Evolutionary conservation across 2,888 invertebrate species (phyloP), one percentile per base, ranked within the genome.

Genomic region (Hemaris fuciformis): DNA sequence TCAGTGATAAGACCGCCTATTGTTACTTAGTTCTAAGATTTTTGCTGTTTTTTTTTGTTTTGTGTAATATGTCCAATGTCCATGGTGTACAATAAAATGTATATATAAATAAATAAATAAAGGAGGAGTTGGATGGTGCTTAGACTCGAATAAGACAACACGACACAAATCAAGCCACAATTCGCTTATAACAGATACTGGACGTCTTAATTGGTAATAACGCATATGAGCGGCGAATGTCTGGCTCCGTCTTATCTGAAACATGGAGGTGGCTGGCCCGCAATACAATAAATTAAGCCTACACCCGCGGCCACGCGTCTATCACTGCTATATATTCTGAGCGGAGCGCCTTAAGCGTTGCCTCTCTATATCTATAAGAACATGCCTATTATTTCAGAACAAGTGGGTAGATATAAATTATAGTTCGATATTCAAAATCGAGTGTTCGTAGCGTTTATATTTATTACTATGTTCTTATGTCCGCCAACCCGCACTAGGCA

Each of bases 281-380:
- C 48, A 38, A 65, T 74, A 72, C 76, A 74, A 80, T 77, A 77
- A 74, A 65, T 57, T 57, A 38, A n/a, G 18, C 20, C 45, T n/a
- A 31, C 22, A 57, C 57, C 38, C 38, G 38, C 20, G 57, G 23
- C 57, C 41, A 57, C 57, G 7, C 31, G 4, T 38, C 38, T 38
- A 38, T 34, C 3, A 13, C 10, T n/a, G n/a, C n/a, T n/a, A 38
- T 38, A 38, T 38, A 38, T 38, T 38, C 38, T 38, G 38, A 2
- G 38, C 13, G 13, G 38, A 38, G 38, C 3, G 38, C 38, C 38
- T n/a, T 38, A 38, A 38, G 38, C 34, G 34, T 13, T 34, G 38
- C 38, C n/a, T n/a, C 38, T 4, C 7, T 27, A 27, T 2, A 13
- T n/a, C 38, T 38, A 13, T n/a, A 38, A 38, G 38, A 38, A 0